Conservation (phyloP, 2,797 vertebrate species). For the Lithobates pipiens region DNA sequence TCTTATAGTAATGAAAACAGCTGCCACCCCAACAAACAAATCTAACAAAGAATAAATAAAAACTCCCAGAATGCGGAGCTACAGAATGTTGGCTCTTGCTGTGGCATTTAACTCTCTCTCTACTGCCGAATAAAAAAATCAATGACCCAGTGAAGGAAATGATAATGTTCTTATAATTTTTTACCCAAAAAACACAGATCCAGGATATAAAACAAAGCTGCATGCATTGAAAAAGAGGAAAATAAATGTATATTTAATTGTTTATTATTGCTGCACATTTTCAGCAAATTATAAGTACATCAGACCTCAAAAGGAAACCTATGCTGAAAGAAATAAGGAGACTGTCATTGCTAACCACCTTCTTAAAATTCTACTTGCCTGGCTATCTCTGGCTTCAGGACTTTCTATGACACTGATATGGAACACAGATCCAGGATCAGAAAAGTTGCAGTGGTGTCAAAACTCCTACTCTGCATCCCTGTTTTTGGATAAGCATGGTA, state of each 20-base stretch:
- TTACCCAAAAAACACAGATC: neutral
- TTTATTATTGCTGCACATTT: neutral
- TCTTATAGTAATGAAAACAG: conserved; percentile 62
- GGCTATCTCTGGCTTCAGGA: too few species aligned
- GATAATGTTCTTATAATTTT: neutral
- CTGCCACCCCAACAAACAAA: conserved; percentile 60
- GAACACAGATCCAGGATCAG: too few species aligned
- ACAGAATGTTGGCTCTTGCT: conserved; percentile 32
- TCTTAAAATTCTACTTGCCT: too few species aligned
- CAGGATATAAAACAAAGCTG: neutral
- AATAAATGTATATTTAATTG: neutral
- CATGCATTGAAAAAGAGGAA: neutral
- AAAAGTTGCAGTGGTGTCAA: too few species aligned
- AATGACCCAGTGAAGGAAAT: conserved; percentile 5
- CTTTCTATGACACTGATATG: too few species aligned
- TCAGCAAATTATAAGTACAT: neutral
- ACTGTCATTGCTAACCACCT: too few species aligned
- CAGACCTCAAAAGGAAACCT: neutral
- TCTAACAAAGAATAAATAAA: conserved; percentile 53
- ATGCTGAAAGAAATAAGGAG: too few species aligned
- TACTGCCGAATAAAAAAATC: conserved; percentile 12
- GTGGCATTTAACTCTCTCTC: conserved; percentile 43
- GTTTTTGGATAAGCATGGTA: too few species aligned
- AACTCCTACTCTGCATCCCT: too few species aligned
- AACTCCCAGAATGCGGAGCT: conserved; percentile 36